Conservation (phyloP, 2,113 vertebrate genomes). For the Glaucidium brasilianum region DNA sequence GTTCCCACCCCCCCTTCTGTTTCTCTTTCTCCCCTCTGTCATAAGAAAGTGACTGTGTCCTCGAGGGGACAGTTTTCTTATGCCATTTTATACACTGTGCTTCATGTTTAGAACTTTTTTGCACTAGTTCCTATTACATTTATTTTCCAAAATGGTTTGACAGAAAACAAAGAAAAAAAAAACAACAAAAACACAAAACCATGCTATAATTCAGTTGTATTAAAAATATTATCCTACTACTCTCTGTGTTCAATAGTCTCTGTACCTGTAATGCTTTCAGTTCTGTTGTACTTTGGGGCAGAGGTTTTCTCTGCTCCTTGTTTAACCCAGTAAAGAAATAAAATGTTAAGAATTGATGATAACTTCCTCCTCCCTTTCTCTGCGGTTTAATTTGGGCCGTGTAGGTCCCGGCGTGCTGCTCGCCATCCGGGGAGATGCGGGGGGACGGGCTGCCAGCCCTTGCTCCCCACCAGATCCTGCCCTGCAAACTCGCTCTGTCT, state of each 20-base stretch:
- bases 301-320: slow-evolving; percentile 71
- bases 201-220: slow-evolving; percentile 82
- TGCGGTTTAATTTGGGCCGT: not conserved
- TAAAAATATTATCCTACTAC: slow-evolving; percentile 78
- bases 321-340: slow-evolving; percentile 82
- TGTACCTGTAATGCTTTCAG: slow-evolving; percentile 81
- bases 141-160: slow-evolving; percentile 77
- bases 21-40: slow-evolving; percentile 60
- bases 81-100: slow-evolving; percentile 84
- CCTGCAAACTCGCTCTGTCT: not conserved
- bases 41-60: slow-evolving; percentile 73
- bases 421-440: not conserved
- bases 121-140: slow-evolving; percentile 82
- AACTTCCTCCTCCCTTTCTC: slow-evolving; percentile 39
- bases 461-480: not conserved
- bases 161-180: slow-evolving; percentile 59
- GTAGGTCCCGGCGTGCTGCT: not conserved
- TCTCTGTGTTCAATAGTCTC: slow-evolving; percentile 83
- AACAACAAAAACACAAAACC: slow-evolving; percentile 52
- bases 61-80: slow-evolving; percentile 75
- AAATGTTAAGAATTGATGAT: slow-evolving; percentile 78
- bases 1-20: slow-evolving; percentile 50
- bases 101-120: slow-evolving; percentile 84
- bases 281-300: slow-evolving; percentile 79
- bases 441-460: not conserved